Evolutionary conservation across 2,888 invertebrate genomes (phyloP).

Genomic region (Geophilus truncorum): DNA sequence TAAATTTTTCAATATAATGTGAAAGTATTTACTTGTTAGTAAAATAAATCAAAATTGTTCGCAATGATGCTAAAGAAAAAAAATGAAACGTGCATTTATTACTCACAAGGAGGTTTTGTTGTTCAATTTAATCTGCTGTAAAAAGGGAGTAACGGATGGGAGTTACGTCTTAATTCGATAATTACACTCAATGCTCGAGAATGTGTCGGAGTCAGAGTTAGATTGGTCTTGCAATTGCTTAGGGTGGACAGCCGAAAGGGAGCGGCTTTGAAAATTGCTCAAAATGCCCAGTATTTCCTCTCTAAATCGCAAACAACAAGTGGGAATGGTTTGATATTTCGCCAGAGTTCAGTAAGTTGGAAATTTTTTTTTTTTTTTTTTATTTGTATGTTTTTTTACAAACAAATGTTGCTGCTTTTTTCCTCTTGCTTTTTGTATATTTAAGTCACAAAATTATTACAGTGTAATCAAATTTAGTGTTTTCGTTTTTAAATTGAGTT

Average conservation of each 20-base stretch:
- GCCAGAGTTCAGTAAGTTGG: neutral
- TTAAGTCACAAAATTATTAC: too few species aligned
- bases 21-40: too few species aligned
- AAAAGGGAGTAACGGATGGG: constrained; percentile 8
- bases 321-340: neutral
- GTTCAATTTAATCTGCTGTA: neutral
- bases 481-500: too few species aligned
- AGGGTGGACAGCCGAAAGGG: neutral
- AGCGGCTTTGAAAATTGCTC: neutral
- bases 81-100: too few species aligned
- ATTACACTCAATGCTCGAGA: neutral
- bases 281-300: neutral
- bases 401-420: too few species aligned
- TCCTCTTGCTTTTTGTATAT: too few species aligned
- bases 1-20: too few species aligned
- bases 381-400: neutral
- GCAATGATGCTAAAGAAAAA: too few species aligned
- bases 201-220: neutral
- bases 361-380: neutral
- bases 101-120: neutral
- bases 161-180: constrained; percentile 5
- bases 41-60: too few species aligned
- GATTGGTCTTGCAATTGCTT: neutral
- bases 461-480: too few species aligned
- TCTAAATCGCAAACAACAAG: neutral